phyloP scores from a whole-genome alignment of 2,113 vertebrate genomes.

The Archocentrus centrarchus region DNA sequence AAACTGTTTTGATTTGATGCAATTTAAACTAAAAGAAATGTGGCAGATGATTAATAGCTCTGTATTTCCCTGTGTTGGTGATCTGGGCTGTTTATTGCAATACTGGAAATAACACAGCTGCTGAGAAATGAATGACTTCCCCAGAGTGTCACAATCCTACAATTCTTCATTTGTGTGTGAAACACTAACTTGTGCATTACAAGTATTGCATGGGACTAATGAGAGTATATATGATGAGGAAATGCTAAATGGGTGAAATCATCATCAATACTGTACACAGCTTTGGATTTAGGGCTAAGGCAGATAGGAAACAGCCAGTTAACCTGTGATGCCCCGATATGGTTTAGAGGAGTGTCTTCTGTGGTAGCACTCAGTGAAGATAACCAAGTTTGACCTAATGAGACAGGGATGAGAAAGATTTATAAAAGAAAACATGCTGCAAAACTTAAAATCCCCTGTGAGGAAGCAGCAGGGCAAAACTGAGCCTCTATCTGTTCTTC shows the following conservation, averaged over 20 bases:
- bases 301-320: background rate
- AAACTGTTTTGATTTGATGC: background rate
- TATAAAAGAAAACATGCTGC: constrained; percentile 1
- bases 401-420: constrained; percentile 58
- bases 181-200: background rate
- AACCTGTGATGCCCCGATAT: constrained; percentile 15
- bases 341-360: background rate
- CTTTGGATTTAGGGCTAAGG: background rate
- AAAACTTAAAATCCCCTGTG: background rate
- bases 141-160: background rate
- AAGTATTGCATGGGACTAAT: background rate
- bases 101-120: constrained; percentile 8
- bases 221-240: background rate
- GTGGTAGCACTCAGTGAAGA: background rate
- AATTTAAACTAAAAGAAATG: background rate
- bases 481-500: background rate
- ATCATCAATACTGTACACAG: background rate
- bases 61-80: background rate
- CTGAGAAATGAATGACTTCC: background rate
- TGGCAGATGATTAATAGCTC: background rate
- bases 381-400: constrained; percentile 67
- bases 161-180: background rate
- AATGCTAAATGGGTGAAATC: background rate
- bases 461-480: background rate
- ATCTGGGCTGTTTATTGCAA: background rate